Percentiles rank a stretch among this genome's conserved stretches.
phyloP scores from a whole-genome alignment of 2,888 invertebrate genomes.

The Trimorus sp. region DNA sequence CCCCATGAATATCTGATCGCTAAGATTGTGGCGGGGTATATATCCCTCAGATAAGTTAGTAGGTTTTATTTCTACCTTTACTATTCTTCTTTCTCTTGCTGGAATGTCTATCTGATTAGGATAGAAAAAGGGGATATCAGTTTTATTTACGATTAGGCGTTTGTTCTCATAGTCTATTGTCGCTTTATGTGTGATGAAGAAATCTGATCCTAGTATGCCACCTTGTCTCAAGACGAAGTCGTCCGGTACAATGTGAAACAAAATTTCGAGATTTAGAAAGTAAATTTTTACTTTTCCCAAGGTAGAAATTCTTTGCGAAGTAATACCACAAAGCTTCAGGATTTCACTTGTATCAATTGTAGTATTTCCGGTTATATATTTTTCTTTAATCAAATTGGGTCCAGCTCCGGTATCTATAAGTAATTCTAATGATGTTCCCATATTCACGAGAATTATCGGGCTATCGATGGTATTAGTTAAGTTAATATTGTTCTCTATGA shows the following conservation, averaged over 20 bases:
- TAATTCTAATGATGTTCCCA: not conserved
- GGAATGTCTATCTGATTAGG: not conserved
- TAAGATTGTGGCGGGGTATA: too few relatives aligned
- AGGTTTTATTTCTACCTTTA: too few relatives aligned
- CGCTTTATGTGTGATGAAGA: not conserved
- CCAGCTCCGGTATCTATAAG: slow-evolving; percentile 3
- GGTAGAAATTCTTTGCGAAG: not conserved
- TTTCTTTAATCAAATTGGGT: not conserved
- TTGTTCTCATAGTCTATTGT: not conserved
- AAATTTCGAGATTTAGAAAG: too few relatives aligned
- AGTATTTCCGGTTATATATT: not conserved
- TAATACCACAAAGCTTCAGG: not conserved
- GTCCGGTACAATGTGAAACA: slow-evolving; percentile 14
- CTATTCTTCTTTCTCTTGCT: too few relatives aligned
- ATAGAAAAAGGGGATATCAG: not conserved
- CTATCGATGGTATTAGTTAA: not conserved
- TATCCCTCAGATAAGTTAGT: too few relatives aligned
- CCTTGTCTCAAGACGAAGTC: not conserved
- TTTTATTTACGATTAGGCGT: not conserved
- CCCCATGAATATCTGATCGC: too few relatives aligned
- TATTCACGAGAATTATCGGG: not conserved
- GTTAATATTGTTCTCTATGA: slow-evolving; percentile 14
- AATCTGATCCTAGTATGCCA: slow-evolving; percentile 10
- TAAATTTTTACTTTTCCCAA: not conserved
- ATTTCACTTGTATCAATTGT: not conserved